phyloP scores from a whole-genome alignment of 2,888 invertebrate genomes.

The Papilio demoleus region DNA sequence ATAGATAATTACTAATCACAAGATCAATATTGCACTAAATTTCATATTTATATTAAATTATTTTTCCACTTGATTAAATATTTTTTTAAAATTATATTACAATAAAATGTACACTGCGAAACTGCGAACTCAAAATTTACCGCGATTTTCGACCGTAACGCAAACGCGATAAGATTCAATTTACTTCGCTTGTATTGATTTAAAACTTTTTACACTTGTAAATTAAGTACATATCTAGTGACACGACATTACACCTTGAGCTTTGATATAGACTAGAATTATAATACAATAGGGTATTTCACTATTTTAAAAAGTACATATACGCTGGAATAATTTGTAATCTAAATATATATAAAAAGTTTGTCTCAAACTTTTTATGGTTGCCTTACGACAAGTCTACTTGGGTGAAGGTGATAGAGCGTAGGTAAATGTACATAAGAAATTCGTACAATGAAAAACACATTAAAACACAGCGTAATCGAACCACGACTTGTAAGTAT shows the following conservation, averaged over 20 bases:
- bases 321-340: background rate
- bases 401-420: too few species aligned
- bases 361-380: too few species aligned
- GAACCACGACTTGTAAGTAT: too few species aligned
- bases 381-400: too few species aligned
- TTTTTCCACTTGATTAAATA: too few species aligned
- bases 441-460: too few species aligned
- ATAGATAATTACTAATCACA: constrained; percentile 47
- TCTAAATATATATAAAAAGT: background rate
- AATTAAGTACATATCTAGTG: constrained; percentile 49
- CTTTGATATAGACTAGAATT: constrained; percentile 78
- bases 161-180: background rate
- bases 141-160: background rate
- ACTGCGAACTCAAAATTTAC: background rate
- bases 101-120: background rate
- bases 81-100: too few species aligned
- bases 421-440: too few species aligned
- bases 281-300: constrained; percentile 50
- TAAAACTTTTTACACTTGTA: constrained; percentile 26
- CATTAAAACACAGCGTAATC: too few species aligned
- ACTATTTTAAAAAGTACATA: background rate
- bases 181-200: background rate
- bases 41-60: too few species aligned
- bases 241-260: constrained; percentile 64
- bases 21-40: constrained; percentile 48